These are phyloP conservation scores for Drosophila bocki DNA, from an alignment of 1,140 invertebrate genomes.

Conservation along the genomic window DNA sequence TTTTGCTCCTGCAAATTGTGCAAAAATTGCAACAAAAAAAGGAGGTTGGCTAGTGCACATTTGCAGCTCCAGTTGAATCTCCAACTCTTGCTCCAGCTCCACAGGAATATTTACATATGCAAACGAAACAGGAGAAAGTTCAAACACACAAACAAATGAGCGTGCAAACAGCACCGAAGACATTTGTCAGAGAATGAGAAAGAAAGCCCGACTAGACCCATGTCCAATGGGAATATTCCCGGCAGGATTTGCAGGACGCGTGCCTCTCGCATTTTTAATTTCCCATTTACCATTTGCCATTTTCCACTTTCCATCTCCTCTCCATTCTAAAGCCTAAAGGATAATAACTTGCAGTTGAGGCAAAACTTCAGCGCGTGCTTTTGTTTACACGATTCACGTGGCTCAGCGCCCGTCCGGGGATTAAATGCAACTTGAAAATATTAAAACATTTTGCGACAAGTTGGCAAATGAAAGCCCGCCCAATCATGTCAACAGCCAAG, in stretches of 20 bases:
- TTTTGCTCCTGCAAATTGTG: constrained; percentile 64
- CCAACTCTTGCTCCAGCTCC: constrained; percentile 4
- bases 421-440: constrained; percentile 84
- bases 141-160: constrained; percentile 85
- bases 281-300: constrained; percentile 40
- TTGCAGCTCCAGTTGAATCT: constrained; percentile 61
- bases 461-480: constrained; percentile 80
- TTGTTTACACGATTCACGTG: constrained; percentile 81
- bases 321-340: constrained; percentile 32
- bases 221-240: constrained; percentile 1
- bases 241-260: constrained; percentile 43
- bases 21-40: constrained; percentile 62
- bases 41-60: constrained; percentile 30
- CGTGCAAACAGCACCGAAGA: constrained; percentile 80
- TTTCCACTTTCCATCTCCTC: constrained; percentile 9
- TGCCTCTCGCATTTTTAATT: constrained; percentile 67
- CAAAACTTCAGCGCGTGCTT: constrained; percentile 60
- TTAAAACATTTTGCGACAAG: constrained; percentile 84
- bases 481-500: constrained; percentile 80
- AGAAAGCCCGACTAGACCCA: not conserved
- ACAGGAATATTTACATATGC: constrained; percentile 84
- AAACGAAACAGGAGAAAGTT: constrained; percentile 85
- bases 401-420: constrained; percentile 58
- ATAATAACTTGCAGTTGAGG: constrained; percentile 53
- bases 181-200: constrained; percentile 40